Evolutionary conservation across 1,140 invertebrate genomes (phyloP), one percentile per base, ranked within the genome.

Genomic region (Saccostrea cuccullata): DNA sequence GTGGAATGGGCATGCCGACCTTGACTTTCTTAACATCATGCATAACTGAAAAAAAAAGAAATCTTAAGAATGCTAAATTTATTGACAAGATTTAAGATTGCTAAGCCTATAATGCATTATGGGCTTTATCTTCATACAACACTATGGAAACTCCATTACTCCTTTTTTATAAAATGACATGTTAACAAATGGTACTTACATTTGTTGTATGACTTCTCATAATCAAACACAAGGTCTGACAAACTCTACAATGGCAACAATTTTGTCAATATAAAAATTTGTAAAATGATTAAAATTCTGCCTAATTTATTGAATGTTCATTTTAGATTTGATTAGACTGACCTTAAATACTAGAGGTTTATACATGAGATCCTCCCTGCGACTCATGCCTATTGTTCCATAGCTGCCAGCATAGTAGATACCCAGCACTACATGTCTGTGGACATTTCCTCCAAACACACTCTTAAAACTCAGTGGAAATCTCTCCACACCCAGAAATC

Each of bases 391-490:
- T 60, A 95, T 89, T 12, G 95, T 92, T 13, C 95, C 95, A 90
- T 94, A 95, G 55, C 87, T 86, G 12, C 95, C 94, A 86, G 89
- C 92, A 89, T 94, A 92, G 83, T 93, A 93, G n/a, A 95, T 89
- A 0, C 94, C 95, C 13, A 95, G 89, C 9, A 95, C 95, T 12
- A 95, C 94, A 91, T 95, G 95, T 40, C 94, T 91, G 88, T 95
- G 94, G 8, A 92, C 87, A 83, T 91, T 91, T 26, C 93, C 92
- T 77, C 91, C 90, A 85, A 94, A 95, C 15, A 90, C 87, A 73
- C 93, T 94, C 86, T 95, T 95, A 91, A 95, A 95, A 86, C 95
- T 94, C 9, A 95, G 91, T 4, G 95, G 90, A 92, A 95, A 95
- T 77, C 95, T 91, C 85, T 95, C 95, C 11, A 95, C 73, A n/a